Evolutionary conservation across 1,140 invertebrate genomes (phyloP), one percentile per base, ranked within the genome.

Genomic region (Anastatus disparis): DNA sequence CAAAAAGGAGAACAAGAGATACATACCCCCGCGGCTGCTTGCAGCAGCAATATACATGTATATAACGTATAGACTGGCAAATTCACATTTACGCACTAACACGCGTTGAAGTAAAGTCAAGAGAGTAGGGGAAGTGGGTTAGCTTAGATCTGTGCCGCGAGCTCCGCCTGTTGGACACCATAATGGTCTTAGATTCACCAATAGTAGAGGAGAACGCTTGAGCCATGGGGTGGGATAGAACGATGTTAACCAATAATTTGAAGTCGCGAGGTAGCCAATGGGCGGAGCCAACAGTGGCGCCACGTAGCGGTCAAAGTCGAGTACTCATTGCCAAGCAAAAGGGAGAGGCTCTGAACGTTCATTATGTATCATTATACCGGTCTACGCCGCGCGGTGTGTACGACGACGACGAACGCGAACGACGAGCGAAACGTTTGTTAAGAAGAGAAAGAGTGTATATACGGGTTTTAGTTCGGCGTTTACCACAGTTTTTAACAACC

Each of bases 291-390:
- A 61, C 68, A 42, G 75, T 76, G 71, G 83, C 83, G 81, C 81
- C 81, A 72, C 67, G 20, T 74, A 17, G 75, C 76, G 81, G 80
- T 70, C 4, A 53, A 74, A 40, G 74, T 68, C 46, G 31, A 74
- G 76, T 82, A 78, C 78, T 56, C 22, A 58, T 46, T 63, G 62
- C 72, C 78, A 68, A 77, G 78, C 77, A 80, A 79, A n/a, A 79
- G 84, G 83, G 82, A 85, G 83, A 83, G 84, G 83, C 83, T 82
- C 79, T 55, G 79, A 79, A n/a, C n/a, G 80, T 86, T 86, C 83
- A 86, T 86, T 86, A 86, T 86, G 85, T 86, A 85, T 86, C 85
- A 86, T 85, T 86, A 86, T 85, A 86, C 84, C 82, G 83, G 83
- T 85, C 81, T 81, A 84, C 84, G 83, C 81, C 85, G 84, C 81